These are phyloP conservation scores for Nomada fucata DNA, from an alignment of 2,888 invertebrate species.

Conservation along the genomic window DNA sequence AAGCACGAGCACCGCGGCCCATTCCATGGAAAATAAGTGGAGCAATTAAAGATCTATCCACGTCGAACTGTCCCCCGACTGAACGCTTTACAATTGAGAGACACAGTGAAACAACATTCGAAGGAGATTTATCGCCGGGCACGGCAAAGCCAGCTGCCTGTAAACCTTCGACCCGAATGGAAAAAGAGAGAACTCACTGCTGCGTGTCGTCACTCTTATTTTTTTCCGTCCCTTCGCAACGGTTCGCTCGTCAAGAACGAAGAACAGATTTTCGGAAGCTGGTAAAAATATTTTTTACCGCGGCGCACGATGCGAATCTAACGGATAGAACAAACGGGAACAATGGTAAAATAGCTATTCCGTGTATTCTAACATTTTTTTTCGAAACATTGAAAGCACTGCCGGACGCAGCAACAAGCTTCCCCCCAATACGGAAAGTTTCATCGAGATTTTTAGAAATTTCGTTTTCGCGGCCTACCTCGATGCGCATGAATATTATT, in stretches of 20 bases:
- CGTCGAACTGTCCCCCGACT: background rate
- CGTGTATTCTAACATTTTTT: background rate
- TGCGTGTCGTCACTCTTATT: slow-evolving; percentile 30
- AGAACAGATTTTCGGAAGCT: slow-evolving; percentile 18
- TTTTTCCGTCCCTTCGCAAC: background rate
- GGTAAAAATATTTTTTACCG: slow-evolving; percentile 9
- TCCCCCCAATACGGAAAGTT: background rate
- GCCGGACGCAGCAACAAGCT: background rate
- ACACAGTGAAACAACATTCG: slow-evolving; percentile 31
- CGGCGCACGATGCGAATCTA: background rate
- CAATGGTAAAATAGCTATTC: background rate
- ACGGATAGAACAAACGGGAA: background rate
- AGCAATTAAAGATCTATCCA: slow-evolving; percentile 40
- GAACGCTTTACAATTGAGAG: slow-evolving; percentile 29
- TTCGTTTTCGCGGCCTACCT: too few species aligned
- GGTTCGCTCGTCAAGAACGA: too few species aligned
- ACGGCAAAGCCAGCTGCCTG: slow-evolving; percentile 25
- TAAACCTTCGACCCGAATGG: slow-evolving; percentile 37
- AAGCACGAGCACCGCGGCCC: background rate
- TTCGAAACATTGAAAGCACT: background rate
- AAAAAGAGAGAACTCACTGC: slow-evolving; percentile 30
- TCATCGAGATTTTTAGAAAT: too few species aligned
- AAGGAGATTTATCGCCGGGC: slow-evolving; percentile 39
- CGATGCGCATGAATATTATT: too few species aligned
- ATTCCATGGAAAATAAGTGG: slow-evolving; percentile 1